A percentile compares a stretch with the other conserved stretches of the same genome.
Evolutionary conservation across 2,113 vertebrate species (phyloP).

Genomic region (Cyprinodon brontotheroides): DNA sequence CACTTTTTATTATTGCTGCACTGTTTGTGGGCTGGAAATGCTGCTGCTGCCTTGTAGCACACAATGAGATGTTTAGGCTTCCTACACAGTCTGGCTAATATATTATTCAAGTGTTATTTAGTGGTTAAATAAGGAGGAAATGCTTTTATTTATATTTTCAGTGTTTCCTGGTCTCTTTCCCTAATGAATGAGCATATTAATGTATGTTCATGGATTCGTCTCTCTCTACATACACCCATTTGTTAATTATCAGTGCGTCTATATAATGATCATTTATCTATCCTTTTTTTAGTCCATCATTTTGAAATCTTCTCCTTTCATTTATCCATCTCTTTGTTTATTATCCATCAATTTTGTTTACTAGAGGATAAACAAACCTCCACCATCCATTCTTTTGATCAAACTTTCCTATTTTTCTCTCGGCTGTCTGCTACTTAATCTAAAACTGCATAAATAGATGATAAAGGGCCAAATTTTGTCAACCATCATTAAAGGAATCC

Average conservation of each 20-base stretch:
- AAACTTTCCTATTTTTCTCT: too few relatives aligned
- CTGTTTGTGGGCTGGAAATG: conserved; percentile 25
- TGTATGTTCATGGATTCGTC: background rate
- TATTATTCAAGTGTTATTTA: background rate
- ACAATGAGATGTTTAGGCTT: conserved; percentile 46
- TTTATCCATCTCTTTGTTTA: background rate
- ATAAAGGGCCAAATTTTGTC: background rate
- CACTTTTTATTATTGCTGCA: conserved; percentile 19
- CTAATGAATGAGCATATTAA: background rate
- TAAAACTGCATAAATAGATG: background rate
- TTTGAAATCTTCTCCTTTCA: background rate
- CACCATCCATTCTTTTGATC: background rate
- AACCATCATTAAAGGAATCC: background rate
- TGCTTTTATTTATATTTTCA: too few relatives aligned
- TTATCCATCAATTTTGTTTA: background rate
- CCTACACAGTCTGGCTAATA: background rate
- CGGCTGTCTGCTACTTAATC: too few relatives aligned
- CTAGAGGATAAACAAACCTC: background rate
- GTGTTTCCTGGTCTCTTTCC: background rate
- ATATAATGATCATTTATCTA: too few relatives aligned
- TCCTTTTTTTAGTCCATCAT: background rate
- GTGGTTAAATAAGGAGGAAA: background rate
- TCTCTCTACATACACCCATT: too few relatives aligned
- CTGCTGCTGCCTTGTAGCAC: conserved; percentile 29
- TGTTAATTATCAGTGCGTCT: too few relatives aligned